Base-by-base conservation (phyloP, 2,888 invertebrate species). In the Eilema caniola region DNA sequence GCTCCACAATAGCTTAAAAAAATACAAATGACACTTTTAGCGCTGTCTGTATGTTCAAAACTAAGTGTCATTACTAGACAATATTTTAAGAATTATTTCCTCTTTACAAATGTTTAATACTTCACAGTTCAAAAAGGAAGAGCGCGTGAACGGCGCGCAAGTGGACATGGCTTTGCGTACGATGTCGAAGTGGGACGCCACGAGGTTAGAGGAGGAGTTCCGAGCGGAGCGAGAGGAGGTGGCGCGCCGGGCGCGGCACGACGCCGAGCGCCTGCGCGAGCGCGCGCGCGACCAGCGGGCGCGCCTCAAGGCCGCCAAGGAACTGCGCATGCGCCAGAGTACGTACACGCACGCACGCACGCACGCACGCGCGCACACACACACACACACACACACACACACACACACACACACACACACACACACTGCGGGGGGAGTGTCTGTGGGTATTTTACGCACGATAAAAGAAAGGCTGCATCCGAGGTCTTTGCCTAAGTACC, bases 51-150 rank as follows among this genome's bases (percentile, higher is more conserved):
- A 28, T n/a, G n/a, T n/a, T n/a, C 28, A 28, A 28, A 28, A 28
- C 28, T n/a, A n/a, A 28, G 28, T 28, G 28, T 28, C 28, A 28
- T 28, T 28, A 28, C 33, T 33, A 3, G 7, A 33, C 1, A 10
- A 33, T 33, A 7, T 7, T 33, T 33, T 33, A 10, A 10, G 7
- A 33, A 33, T 11, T 33, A 11, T 33, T 33, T 7, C 3, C 10
- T 33, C 41, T 20, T 47, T 16, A 25, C 10, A 25, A 16, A 60
- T 16, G 28, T 28, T 4, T 16, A 65, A 16, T 23, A 83, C 97
- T 60, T 62, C 86, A 3, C 83, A 96, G 93, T 99, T 98, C 88
- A 99, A 99, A 87, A 97, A 98, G 83, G 99, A 99, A 90, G 99
- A 99, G 87, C 96, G 96, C 86, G 89, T 96, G 0, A 98, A 98